phyloP scores from a whole-genome alignment of 2,797 vertebrate genomes.

The Sebastolobus alascanus region DNA sequence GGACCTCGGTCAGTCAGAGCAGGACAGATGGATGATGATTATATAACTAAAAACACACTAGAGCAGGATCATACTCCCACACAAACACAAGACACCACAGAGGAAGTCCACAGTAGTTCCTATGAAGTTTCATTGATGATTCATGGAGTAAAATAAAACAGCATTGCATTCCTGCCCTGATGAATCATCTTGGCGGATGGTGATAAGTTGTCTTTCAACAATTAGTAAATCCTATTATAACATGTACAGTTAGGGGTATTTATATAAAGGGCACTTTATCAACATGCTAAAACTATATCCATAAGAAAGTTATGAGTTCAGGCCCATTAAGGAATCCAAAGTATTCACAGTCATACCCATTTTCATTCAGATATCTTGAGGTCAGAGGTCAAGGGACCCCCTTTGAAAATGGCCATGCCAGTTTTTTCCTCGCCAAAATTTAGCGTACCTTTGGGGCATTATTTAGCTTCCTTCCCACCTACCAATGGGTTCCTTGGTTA shows the following conservation, averaged over 20 bases:
- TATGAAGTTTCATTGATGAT: not conserved
- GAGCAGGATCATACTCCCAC: not conserved
- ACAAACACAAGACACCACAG: not conserved
- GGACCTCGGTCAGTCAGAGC: not conserved
- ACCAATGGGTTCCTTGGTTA: no score
- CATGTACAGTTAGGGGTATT: not conserved
- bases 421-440: no score
- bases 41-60: conserved; percentile 6
- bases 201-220: not conserved
- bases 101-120: not conserved
- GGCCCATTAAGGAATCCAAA: not conserved
- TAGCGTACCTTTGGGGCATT: no score
- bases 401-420: no score
- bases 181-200: conserved; percentile 4
- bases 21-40: conserved; percentile 1
- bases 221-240: not conserved
- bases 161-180: not conserved
- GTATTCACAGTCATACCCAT: no score
- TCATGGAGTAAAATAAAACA: not conserved
- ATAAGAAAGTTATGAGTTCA: not conserved
- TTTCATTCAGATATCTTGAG: no score
- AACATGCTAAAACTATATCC: not conserved
- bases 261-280: not conserved
- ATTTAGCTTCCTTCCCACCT: no score
- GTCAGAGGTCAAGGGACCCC: no score